These are phyloP conservation scores for Reinhardtius hippoglossoides DNA, from an alignment of 2,113 vertebrate genomes.

Conservation along the genomic window DNA sequence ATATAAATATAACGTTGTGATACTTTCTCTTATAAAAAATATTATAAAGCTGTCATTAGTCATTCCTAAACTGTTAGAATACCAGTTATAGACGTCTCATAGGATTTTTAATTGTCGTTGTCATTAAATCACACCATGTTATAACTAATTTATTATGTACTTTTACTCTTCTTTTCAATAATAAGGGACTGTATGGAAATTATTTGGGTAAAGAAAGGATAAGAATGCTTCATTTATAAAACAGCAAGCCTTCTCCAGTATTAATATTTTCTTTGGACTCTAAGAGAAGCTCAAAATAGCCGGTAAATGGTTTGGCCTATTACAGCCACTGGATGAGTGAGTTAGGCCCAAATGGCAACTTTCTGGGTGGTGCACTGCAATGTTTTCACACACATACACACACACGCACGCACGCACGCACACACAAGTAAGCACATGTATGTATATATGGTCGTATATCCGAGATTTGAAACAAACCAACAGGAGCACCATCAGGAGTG, in stretches of 20 bases:
- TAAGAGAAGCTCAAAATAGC: not conserved
- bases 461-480: slow-evolving; percentile 4
- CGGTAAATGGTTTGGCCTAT: not conserved
- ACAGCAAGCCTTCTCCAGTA: not conserved
- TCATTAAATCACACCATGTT: too few relatives aligned
- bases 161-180: not conserved
- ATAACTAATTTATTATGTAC: too few relatives aligned
- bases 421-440: too few relatives aligned
- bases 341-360: not conserved
- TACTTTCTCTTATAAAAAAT: too few relatives aligned
- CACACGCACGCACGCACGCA: too few relatives aligned
- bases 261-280: not conserved
- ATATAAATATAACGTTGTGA: too few relatives aligned
- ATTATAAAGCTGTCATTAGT: too few relatives aligned
- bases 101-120: too few relatives aligned
- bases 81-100: too few relatives aligned
- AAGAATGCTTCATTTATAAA: not conserved
- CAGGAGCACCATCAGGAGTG: not conserved
- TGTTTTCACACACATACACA: not conserved
- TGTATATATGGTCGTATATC: not conserved
- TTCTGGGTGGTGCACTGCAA: too few relatives aligned
- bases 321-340: not conserved
- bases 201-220: not conserved
- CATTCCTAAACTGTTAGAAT: too few relatives aligned
- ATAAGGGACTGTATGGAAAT: not conserved